Percentiles rank a stretch among this genome's conserved stretches.
These are phyloP conservation scores for Bombus soroeensis DNA, from an alignment of 1,140 invertebrate species.

Conservation along the genomic window DNA sequence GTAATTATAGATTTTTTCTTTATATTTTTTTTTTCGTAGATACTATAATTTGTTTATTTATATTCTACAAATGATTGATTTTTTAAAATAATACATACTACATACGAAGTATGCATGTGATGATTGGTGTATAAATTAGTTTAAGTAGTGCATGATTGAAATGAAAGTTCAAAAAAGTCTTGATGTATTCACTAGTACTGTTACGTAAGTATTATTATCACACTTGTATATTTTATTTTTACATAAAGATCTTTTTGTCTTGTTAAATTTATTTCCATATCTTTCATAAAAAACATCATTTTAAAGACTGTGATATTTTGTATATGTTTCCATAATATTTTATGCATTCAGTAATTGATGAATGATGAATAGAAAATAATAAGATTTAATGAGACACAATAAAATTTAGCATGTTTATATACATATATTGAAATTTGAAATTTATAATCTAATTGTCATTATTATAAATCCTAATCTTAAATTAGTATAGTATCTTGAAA, in stretches of 20 bases:
- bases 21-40: background rate
- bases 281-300: background rate
- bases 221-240: constrained; percentile 20
- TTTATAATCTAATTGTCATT: background rate
- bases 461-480: constrained; percentile 17
- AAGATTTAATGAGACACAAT: background rate
- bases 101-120: constrained; percentile 42
- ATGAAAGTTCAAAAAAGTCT: constrained; percentile 51
- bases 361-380: background rate
- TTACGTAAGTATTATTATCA: constrained; percentile 53
- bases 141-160: constrained; percentile 58
- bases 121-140: constrained; percentile 34
- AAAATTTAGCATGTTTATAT: background rate
- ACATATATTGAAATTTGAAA: background rate
- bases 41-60: constrained; percentile 1
- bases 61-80: background rate
- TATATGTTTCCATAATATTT: background rate
- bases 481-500: background rate
- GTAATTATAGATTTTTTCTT: background rate
- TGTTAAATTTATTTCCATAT: constrained; percentile 32
- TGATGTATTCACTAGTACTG: constrained; percentile 49
- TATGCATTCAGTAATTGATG: constrained; percentile 6
- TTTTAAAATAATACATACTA: background rate
- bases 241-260: constrained; percentile 29
- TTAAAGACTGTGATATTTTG: background rate